Evolutionary conservation across 2,797 vertebrate species (phyloP).

Genomic region (Pangasius sanitwongsei): DNA sequence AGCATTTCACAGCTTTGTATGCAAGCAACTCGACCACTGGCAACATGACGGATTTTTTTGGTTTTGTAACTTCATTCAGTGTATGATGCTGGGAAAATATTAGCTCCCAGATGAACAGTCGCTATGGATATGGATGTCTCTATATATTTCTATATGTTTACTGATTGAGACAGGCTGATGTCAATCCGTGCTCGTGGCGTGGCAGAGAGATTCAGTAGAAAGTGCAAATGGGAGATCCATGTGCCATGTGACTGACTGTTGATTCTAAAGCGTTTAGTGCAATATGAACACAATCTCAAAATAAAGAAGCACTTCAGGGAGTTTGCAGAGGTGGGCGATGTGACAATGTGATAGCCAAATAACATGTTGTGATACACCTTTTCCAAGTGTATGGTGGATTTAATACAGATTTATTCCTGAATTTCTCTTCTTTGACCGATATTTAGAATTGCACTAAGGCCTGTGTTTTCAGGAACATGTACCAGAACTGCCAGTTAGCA

Average conservation of each 20-base stretch:
- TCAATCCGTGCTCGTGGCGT: constrained; percentile 50
- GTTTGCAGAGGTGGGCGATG: constrained; percentile 16
- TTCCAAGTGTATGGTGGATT: not conserved
- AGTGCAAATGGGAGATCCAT: constrained; percentile 59
- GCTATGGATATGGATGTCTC: not conserved
- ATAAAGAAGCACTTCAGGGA: constrained; percentile 58
- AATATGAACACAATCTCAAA: constrained; percentile 61
- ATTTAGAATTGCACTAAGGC: not conserved
- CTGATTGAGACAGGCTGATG: not conserved
- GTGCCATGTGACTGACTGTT: constrained; percentile 49
- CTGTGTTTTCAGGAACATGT: not conserved
- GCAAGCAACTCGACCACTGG: constrained; percentile 39
- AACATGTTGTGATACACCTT: not conserved
- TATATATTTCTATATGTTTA: not conserved
- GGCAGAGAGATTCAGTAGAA: constrained; percentile 55
- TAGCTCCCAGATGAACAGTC: constrained; percentile 34
- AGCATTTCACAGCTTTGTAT: constrained; percentile 38
- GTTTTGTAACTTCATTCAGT: constrained; percentile 33
- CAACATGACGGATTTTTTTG: constrained; percentile 28
- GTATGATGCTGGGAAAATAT: constrained; percentile 16
- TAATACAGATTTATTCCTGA: not conserved
- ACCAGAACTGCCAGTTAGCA: not conserved
- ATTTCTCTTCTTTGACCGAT: not conserved
- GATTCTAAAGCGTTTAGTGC: constrained; percentile 69
- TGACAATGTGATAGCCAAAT: not conserved